Evolutionary conservation across 1,140 invertebrate species (phyloP).

Genomic region (Drosophila parabipectinata): DNA sequence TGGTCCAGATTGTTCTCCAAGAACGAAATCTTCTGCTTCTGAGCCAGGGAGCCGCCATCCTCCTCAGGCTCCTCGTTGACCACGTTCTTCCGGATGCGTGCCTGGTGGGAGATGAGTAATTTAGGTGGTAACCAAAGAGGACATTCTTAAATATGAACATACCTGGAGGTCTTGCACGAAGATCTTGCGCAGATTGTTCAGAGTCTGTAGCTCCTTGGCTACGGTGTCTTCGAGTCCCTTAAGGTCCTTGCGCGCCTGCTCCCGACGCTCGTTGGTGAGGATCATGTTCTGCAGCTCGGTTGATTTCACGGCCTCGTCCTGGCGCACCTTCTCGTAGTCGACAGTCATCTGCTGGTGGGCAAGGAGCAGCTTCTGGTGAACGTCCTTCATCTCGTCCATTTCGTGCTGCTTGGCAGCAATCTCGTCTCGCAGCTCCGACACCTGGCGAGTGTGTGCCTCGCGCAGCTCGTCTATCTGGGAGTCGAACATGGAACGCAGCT

Average conservation of each 20-base stretch:
- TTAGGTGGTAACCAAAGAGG: not conserved
- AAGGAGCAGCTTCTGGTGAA: conserved; percentile 96
- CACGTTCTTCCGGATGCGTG: conserved; percentile 91
- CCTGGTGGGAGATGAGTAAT: not conserved
- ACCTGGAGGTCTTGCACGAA: conserved; percentile 98
- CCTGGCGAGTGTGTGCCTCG: conserved; percentile 97
- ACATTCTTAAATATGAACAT: not conserved
- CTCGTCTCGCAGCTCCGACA: conserved; percentile 94
- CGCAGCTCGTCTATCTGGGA: conserved; percentile 97
- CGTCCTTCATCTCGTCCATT: conserved; percentile 96
- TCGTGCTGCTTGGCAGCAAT: conserved; percentile 95
- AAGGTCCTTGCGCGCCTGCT: conserved; percentile 98
- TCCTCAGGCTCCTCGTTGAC: conserved; percentile 95
- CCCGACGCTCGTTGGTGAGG: conserved; percentile 93
- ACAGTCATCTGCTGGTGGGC: conserved; percentile 96
- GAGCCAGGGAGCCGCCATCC: conserved; percentile 96
- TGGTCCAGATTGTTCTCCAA: conserved; percentile 99
- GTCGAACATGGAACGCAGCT: conserved; percentile 93
- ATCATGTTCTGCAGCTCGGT: conserved; percentile 97
- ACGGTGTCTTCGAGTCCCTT: conserved; percentile 98
- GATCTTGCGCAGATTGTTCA: conserved; percentile 98
- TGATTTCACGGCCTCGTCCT: conserved; percentile 97
- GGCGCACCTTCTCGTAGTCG: conserved; percentile 97
- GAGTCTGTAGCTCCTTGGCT: conserved; percentile 98
- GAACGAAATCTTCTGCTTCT: conserved; percentile 99